Conservation (phyloP, 1,140 invertebrate genomes). For the Philopotamus ludificatus region DNA sequence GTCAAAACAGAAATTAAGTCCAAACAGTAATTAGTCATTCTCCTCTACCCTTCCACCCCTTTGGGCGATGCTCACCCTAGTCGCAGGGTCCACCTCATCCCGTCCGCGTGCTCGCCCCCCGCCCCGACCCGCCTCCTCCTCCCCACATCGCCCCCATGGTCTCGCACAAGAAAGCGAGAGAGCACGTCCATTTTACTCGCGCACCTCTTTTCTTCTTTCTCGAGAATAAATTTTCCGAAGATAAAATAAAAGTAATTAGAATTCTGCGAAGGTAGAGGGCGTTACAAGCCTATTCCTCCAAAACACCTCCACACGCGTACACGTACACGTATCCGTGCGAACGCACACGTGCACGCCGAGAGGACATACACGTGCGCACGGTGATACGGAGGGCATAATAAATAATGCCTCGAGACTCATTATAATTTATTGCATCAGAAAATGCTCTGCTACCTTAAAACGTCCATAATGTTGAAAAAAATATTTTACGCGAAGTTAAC, state of each 20-base stretch:
- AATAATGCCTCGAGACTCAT: conserved; percentile 26
- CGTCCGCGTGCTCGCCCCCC: not conserved
- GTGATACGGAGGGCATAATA: conserved; percentile 16
- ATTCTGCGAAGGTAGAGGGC: conserved; percentile 42
- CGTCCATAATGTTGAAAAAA: too few species aligned
- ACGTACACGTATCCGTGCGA: not conserved
- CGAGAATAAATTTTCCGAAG: conserved; percentile 42
- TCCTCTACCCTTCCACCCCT: conserved; percentile 13
- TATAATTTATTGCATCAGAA: conserved; percentile 29
- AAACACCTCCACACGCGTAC: conserved; percentile 21
- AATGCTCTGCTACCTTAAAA: conserved; percentile 8
- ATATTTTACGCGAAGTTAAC: too few species aligned
- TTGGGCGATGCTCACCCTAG: not conserved
- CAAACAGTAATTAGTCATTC: conserved; percentile 42
- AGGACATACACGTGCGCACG: conserved; percentile 12
- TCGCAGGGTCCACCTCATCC: not conserved
- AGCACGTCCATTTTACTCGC: conserved; percentile 33
- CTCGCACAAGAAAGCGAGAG: conserved; percentile 22
- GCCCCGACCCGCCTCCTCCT: conserved; percentile 2
- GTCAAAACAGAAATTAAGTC: conserved; percentile 43
- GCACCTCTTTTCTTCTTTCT: conserved; percentile 42
- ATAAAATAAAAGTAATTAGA: conserved; percentile 43
- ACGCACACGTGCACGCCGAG: not conserved
- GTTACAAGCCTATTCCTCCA: conserved; percentile 24
- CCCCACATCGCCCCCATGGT: conserved; percentile 1